These are phyloP conservation scores for Macrophya annulata DNA, from an alignment of 2,888 invertebrate genomes.

Conservation along the genomic window DNA sequence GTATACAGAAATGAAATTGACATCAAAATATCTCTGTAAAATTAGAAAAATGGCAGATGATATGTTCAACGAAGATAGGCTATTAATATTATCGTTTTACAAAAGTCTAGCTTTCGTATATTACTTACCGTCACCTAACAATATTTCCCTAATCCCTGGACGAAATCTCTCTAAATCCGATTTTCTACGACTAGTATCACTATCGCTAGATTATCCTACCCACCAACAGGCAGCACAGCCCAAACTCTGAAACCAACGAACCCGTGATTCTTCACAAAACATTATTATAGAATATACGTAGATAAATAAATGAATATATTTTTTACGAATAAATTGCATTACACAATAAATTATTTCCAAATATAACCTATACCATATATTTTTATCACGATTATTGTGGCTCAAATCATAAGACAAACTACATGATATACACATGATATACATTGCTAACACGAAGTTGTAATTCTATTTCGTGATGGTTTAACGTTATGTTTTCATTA, in stretches of 20 bases:
- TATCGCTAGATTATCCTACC: not conserved
- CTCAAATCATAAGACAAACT: not conserved
- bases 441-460: not conserved
- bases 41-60: not conserved
- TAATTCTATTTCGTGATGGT: not conserved
- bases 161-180: constrained; percentile 20
- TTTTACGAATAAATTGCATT: not conserved
- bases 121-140: not conserved
- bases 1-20: not conserved
- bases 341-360: not conserved
- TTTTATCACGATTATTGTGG: not conserved
- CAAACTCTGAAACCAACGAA: not conserved
- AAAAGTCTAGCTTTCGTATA: not conserved
- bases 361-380: not conserved
- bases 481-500: not conserved
- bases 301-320: not conserved
- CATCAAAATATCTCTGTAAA: not conserved
- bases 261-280: not conserved
- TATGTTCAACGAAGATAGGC: not conserved
- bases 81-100: not conserved
- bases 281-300: not conserved
- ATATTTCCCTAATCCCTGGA: not conserved
- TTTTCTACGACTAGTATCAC: not conserved
- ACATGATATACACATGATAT: not conserved
- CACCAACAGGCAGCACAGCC: not conserved